A percentile compares a stretch with the other conserved stretches of the same genome.
phyloP scores from a whole-genome alignment of 2,113 vertebrate genomes.

The Prinia subflava region DNA sequence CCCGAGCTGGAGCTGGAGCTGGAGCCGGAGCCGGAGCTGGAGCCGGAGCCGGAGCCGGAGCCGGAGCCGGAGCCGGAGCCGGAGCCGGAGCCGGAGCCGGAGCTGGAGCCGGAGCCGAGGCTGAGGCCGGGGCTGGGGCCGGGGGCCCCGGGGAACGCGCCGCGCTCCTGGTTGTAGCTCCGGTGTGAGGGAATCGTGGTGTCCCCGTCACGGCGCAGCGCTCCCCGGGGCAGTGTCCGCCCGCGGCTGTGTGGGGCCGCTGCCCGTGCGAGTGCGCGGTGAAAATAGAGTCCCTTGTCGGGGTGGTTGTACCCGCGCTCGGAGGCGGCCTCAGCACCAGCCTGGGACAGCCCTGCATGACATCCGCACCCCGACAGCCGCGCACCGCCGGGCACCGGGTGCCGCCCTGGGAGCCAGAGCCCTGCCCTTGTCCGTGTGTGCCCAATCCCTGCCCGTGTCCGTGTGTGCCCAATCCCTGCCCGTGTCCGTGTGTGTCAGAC shows the following conservation, averaged over 20 bases:
- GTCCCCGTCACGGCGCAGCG: not conserved
- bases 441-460: not conserved
- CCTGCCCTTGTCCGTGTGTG: not conserved
- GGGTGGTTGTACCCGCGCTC: not conserved
- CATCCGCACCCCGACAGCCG: not conserved
- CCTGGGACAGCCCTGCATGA: not conserved
- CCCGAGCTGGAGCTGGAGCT: not conserved
- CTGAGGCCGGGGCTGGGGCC: not conserved
- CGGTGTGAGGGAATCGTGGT: not conserved
- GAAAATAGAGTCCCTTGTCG: accelerated
- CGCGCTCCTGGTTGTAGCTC: accelerated
- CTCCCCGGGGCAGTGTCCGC: not conserved
- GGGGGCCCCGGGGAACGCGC: accelerated
- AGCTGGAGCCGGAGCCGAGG: accelerated
- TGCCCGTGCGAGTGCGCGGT: not conserved
- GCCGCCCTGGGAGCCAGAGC: not conserved
- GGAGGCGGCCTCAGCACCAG: not conserved
- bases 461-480: not conserved
- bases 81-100: accelerated
- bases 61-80: not conserved
- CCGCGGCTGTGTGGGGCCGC: not conserved
- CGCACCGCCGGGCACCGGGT: not conserved
- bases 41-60: accelerated
- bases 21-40: not conserved
- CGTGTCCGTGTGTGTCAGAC: too few relatives aligned